A percentile compares a stretch with the other conserved stretches of the same genome.
Evolutionary conservation across 2,888 invertebrate genomes (phyloP).

Genomic region (Acronicta psi): DNA sequence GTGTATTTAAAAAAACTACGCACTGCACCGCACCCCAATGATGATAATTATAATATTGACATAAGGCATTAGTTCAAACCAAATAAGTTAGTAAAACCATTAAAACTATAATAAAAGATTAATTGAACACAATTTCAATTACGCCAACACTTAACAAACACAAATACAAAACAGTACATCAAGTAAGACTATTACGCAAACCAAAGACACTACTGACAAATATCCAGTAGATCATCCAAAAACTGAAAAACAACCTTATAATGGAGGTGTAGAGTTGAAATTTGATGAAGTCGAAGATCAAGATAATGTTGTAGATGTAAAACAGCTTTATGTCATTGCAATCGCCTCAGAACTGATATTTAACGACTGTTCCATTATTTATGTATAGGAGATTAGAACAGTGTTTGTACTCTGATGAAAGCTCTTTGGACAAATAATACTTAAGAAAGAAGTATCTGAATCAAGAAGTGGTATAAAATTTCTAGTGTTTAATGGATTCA

Average conservation of each 20-base stretch:
- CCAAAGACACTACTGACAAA: conserved; percentile 63
- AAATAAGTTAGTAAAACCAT: too few relatives aligned
- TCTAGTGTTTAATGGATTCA: too few relatives aligned
- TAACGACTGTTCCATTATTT: conserved; percentile 82
- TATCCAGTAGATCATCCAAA: conserved; percentile 33
- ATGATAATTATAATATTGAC: too few relatives aligned
- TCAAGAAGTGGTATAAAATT: too few relatives aligned
- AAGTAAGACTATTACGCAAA: conserved; percentile 77
- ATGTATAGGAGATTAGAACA: conserved; percentile 82
- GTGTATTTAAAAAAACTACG: too few relatives aligned
- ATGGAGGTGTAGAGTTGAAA: conserved; percentile 52
- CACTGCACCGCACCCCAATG: too few relatives aligned
- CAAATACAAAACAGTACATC: conserved; percentile 66
- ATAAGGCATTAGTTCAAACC: too few relatives aligned
- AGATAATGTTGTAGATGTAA: conserved; percentile 67
- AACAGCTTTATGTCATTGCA: conserved; percentile 81
- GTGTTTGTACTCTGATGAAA: conserved; percentile 75
- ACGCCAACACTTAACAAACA: conserved; percentile 59
- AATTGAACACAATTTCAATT: conserved; percentile 59
- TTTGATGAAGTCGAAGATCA: conserved; percentile 41
- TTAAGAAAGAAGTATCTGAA: conserved; percentile 40
- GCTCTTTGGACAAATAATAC: conserved; percentile 32
- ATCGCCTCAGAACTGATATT: conserved; percentile 83
- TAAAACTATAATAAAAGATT: conserved; percentile 33
- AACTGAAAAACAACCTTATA: conserved; percentile 59